These are phyloP conservation scores for Arion vulgaris DNA, from an alignment of 1,140 invertebrate species.

Conservation along the genomic window DNA sequence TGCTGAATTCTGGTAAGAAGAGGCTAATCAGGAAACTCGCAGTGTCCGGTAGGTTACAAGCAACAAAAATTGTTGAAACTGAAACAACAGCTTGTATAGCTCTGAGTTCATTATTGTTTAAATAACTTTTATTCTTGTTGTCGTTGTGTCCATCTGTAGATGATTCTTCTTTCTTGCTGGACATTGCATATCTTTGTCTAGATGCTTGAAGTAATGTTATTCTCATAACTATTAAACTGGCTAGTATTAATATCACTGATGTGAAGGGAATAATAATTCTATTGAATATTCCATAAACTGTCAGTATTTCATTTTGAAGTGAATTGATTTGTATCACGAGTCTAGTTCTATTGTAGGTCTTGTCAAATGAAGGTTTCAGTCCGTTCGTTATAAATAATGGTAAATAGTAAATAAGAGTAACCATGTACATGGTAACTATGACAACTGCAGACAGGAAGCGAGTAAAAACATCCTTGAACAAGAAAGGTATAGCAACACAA, in stretches of 20 bases:
- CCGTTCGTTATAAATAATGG: neutral
- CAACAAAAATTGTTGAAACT: conserved; percentile 8
- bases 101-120: neutral
- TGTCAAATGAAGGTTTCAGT: neutral
- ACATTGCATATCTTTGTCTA: neutral
- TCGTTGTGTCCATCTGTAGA: neutral
- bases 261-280: conserved; percentile 25
- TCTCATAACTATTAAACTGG: conserved; percentile 6
- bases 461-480: neutral
- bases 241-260: conserved; percentile 21
- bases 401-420: neutral
- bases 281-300: conserved; percentile 8
- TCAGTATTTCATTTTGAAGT: neutral
- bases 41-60: neutral
- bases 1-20: neutral
- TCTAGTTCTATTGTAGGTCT: neutral
- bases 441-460: neutral
- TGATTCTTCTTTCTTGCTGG: neutral
- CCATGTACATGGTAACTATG: neutral
- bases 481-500: neutral
- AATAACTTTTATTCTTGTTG: neutral
- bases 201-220: neutral
- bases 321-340: neutral
- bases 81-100: neutral
- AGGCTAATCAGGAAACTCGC: neutral